phyloP scores from a whole-genome alignment of 2,113 vertebrate genomes.

The Etia nguti region DNA sequence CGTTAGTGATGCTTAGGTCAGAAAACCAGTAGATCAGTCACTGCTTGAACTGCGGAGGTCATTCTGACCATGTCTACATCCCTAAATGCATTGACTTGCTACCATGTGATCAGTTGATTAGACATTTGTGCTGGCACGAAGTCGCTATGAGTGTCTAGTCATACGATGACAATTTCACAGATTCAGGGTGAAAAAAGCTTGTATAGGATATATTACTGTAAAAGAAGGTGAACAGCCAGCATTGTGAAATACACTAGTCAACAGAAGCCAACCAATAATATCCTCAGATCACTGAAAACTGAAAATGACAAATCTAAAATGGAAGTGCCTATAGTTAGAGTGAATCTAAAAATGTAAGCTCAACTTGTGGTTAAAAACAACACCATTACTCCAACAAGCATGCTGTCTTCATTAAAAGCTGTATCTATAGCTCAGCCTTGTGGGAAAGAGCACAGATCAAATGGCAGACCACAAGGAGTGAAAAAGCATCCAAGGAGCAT shows the following conservation, averaged over 20 bases:
- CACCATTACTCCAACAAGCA: background rate
- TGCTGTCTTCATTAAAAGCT: background rate
- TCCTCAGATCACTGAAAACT: background rate
- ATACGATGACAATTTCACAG: no score
- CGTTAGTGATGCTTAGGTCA: background rate
- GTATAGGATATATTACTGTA: background rate
- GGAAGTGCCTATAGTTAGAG: background rate
- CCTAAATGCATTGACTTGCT: background rate
- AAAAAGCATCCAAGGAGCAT: background rate
- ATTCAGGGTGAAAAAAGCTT: no score
- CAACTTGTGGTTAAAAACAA: background rate
- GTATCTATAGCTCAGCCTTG: background rate
- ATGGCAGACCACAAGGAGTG: background rate
- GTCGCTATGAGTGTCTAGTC: no score
- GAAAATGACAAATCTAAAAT: background rate
- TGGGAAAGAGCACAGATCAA: background rate
- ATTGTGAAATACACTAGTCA: background rate
- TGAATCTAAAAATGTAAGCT: background rate
- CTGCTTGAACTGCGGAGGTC: background rate
- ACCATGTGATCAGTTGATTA: background rate
- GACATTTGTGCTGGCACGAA: background rate
- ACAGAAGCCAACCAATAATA: background rate
- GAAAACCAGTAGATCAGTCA: background rate
- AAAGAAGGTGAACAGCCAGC: background rate
- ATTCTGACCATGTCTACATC: background rate